Base-by-base conservation (phyloP, 2,797 vertebrate species). In the Moxostoma hubbsi region DNA sequence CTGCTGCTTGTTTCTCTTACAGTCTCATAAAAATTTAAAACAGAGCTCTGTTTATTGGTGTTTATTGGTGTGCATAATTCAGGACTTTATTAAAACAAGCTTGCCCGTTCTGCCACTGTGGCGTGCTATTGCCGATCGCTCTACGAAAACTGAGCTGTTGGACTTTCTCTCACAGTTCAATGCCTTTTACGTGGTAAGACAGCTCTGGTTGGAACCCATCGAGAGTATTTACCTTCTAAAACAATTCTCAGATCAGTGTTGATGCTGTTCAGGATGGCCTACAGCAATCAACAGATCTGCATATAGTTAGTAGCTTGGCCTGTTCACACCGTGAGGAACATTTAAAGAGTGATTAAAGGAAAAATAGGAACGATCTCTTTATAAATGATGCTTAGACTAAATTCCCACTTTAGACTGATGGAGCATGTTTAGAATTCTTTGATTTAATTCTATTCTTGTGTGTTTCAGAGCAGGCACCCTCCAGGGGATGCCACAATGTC, bases 41-140 rank as follows among this genome's bases (percentile, higher is more conserved):
- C 81, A 77, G 7, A 84, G 69, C 72, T 78, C 58, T 84, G 84
- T 83, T 88, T 90, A 89, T 85, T 90, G 81, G 86, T 84, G 84
- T 83, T 88, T 90, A 89, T 85, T 90, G 81, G 86, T 46, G 73
- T 89, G 86, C 83, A 89, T 91, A 87, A 89, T 89, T 88, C 82
- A 89, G 57, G 83, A 83, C 84, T 87, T 90, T 89, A 89, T 89
- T 90, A 89, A 87, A 88, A 87, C 73, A 85, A 83, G 81, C 81
- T 70, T 57, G 63, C 79, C 85, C 67, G 66, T 74, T 75, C 62
- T 54, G 11, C 61, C 65, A 57, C 57, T 57, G 4, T 49, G 77
- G 8, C 69, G 12, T 45, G 55, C 58, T 57, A 55, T 54, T 82
- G 68, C 36, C 53, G 47, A 73, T 18, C 55, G 57, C 24, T 43